These are phyloP conservation scores for Eurypyga helias DNA, from an alignment of 2,113 vertebrate species.

Conservation along the genomic window DNA sequence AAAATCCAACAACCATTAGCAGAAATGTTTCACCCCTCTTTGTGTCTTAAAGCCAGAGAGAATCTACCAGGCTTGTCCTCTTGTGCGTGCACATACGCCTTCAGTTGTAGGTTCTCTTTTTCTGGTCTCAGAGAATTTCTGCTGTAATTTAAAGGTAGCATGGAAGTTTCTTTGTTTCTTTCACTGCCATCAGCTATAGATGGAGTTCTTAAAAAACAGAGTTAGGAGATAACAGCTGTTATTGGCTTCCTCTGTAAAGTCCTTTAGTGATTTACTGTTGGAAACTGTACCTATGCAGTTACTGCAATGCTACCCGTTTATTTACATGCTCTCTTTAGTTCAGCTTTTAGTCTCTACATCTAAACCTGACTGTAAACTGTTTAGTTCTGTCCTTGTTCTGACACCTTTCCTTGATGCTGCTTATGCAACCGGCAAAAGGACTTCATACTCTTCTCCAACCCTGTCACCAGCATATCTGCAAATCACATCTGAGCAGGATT, in stretches of 20 bases:
- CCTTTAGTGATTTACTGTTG: neutral
- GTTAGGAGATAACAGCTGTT: neutral
- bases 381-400: neutral
- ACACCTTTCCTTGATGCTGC: neutral
- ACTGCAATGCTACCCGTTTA: neutral
- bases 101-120: neutral
- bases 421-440: neutral
- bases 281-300: neutral
- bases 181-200: neutral
- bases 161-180: neutral
- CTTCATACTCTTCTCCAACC: neutral
- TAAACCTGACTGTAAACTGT: neutral
- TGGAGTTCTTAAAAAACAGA: neutral
- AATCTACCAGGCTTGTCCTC: neutral
- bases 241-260: neutral
- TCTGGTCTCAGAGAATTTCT: neutral
- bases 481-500: fast-evolving
- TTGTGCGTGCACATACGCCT: neutral
- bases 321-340: neutral
- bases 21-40: neutral
- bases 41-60: neutral
- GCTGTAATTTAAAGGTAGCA: neutral
- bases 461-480: neutral
- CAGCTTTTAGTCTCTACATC: neutral
- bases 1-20: neutral